A percentile compares a stretch with the other conserved stretches of the same genome.
These are phyloP conservation scores for Nesoenas mayeri DNA, from an alignment of 2,113 vertebrate species.

Conservation along the genomic window DNA sequence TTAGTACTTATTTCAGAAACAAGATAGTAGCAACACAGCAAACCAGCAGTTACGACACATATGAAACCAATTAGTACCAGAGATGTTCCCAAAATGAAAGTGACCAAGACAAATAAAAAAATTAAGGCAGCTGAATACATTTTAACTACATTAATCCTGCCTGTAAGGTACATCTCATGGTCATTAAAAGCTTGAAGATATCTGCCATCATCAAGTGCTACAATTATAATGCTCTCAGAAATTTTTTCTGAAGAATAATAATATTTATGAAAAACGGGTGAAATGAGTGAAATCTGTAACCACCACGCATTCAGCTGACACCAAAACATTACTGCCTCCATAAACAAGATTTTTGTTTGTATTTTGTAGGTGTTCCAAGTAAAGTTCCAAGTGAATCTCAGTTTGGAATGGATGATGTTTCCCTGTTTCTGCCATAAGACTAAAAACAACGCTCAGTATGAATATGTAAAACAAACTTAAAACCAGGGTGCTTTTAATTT, in stretches of 20 bases:
- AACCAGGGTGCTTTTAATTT: not conserved
- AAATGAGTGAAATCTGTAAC: not conserved
- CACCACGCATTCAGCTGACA: not conserved
- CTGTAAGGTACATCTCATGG: not conserved
- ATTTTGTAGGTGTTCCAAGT: not conserved
- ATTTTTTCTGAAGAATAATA: not conserved
- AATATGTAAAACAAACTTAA: not conserved
- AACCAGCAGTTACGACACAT: not conserved
- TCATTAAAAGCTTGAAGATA: not conserved
- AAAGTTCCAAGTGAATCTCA: not conserved
- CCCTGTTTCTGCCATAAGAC: not conserved
- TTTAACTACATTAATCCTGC: not conserved
- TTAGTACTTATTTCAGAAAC: not conserved
- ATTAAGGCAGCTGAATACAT: not conserved
- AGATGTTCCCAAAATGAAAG: not conserved
- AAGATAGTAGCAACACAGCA: not conserved
- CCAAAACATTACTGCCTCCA: not conserved
- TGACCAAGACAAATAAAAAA: not conserved
- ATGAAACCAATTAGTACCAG: not conserved
- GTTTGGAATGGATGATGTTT: not conserved
- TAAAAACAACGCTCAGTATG: not conserved
- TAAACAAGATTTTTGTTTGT: not conserved
- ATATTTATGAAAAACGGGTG: not conserved
- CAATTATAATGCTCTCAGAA: not conserved
- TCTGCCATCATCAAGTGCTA: not conserved